Conservation (phyloP, 1,140 invertebrate genomes). For the Stratiolaelaps scimitus region DNA sequence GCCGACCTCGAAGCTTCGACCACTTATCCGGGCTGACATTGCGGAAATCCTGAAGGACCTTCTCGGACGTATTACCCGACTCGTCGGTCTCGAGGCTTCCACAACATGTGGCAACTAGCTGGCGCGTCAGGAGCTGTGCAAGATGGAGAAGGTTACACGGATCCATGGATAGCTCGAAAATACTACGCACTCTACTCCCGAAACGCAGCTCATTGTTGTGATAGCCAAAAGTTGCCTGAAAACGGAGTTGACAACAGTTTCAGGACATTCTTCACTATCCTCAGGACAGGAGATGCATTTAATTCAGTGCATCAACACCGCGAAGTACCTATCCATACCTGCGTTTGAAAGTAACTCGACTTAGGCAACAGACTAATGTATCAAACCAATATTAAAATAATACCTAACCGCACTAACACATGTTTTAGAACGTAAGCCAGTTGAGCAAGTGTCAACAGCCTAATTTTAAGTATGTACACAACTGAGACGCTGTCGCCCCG, state of each 20-base stretch:
- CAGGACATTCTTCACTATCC: neutral
- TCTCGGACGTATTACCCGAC: neutral
- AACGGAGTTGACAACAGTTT: neutral
- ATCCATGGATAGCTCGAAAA: constrained; percentile 20
- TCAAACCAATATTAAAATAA: no score
- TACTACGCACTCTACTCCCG: neutral
- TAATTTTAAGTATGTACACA: no score
- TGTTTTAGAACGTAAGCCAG: no score
- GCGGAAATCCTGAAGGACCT: neutral
- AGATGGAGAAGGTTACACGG: constrained; percentile 12
- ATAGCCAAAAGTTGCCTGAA: constrained; percentile 10
- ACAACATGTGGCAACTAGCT: constrained; percentile 1
- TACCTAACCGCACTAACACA: no score
- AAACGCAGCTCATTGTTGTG: neutral
- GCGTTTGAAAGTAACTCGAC: no score
- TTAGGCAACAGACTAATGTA: no score
- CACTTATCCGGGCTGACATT: constrained; percentile 1
- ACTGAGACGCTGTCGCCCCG: no score
- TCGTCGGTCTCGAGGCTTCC: constrained; percentile 3
- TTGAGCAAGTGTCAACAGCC: no score
- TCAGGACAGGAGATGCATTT: no score
- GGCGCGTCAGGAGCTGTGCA: neutral
- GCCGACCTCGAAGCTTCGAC: neutral
- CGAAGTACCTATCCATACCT: no score
- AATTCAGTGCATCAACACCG: no score